These are phyloP conservation scores for Tricholauxania praeusta DNA, from an alignment of 2,888 invertebrate species.

Conservation along the genomic window DNA sequence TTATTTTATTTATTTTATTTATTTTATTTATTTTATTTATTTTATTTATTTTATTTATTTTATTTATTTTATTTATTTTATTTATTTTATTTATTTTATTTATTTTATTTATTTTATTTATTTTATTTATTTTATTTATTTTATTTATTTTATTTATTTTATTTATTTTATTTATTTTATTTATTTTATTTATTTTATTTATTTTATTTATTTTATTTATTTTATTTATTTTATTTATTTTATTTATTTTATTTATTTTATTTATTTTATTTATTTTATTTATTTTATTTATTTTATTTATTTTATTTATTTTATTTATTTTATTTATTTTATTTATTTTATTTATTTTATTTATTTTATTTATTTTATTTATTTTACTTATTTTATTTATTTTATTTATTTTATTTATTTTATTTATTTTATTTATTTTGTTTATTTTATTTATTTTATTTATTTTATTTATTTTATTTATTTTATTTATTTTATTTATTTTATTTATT, in stretches of 20 bases:
- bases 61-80: too few species aligned
- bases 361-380: background rate
- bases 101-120: too few species aligned
- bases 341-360: constrained; percentile 18
- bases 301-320: background rate
- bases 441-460: constrained; percentile 29
- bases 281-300: background rate
- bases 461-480: constrained; percentile 34
- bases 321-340: constrained; percentile 17
- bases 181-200: constrained; percentile 27
- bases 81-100: too few species aligned
- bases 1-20: too few species aligned
- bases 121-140: too few species aligned
- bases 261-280: constrained; percentile 21
- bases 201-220: background rate
- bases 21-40: too few species aligned
- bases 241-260: constrained; percentile 1
- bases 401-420: constrained; percentile 20
- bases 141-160: too few species aligned
- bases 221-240: constrained; percentile 10
- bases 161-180: constrained; percentile 32
- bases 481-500: constrained; percentile 36
- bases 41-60: too few species aligned
- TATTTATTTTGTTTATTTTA: constrained; percentile 39
- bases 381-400: background rate